A percentile compares a stretch with the other conserved stretches of the same genome.
Evolutionary conservation across 2,113 vertebrate genomes (phyloP).

Genomic region (Agelaius phoeniceus): DNA sequence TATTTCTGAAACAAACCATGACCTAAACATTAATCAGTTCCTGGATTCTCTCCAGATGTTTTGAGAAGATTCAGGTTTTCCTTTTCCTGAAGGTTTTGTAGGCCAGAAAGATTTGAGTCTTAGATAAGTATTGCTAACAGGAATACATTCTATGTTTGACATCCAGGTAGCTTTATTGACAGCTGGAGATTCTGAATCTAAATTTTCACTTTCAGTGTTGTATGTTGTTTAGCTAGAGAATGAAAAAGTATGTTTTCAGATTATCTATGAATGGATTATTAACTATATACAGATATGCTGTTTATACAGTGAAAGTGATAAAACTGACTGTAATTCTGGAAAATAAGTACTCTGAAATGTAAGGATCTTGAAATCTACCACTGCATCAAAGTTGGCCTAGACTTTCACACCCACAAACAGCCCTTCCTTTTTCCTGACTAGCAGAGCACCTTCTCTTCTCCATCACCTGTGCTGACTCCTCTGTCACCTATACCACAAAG

Average conservation of each 20-base stretch:
- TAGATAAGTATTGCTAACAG: neutral
- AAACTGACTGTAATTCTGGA: neutral
- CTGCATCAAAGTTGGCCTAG: neutral
- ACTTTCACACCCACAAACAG: neutral
- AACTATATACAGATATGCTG: neutral
- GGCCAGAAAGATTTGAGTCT: neutral
- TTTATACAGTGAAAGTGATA: neutral
- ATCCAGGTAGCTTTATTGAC: neutral
- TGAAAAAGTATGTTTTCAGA: neutral
- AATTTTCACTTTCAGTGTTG: neutral
- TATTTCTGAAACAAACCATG: neutral
- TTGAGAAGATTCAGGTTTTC: neutral
- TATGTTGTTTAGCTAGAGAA: neutral
- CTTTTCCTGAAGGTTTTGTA: neutral
- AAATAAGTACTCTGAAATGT: neutral
- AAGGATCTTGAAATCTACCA: neutral
- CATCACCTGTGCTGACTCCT: neutral
- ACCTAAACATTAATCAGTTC: neutral
- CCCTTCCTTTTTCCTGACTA: neutral
- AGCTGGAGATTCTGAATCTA: neutral
- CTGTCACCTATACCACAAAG: neutral
- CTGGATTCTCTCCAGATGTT: neutral
- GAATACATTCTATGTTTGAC: neutral
- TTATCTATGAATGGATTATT: neutral
- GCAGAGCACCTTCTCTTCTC: neutral